Base-by-base conservation (phyloP, 2,113 vertebrate genomes). In the Sula dactylatra region DNA sequence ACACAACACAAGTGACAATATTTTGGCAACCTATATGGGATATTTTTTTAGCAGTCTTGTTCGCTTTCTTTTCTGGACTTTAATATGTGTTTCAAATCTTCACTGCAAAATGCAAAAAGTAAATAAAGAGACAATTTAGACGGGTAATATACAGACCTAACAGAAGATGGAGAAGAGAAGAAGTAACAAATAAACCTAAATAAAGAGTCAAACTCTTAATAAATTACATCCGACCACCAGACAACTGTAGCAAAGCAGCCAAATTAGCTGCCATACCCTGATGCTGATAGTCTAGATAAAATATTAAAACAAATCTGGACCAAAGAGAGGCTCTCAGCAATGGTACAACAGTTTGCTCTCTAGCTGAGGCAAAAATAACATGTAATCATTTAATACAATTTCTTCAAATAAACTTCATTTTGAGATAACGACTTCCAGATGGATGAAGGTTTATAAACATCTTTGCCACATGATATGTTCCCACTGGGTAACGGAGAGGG, bases 391-490 rank as follows among this genome's bases (percentile, higher is more conserved):
- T 96, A 92, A 94, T 96, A 90, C 81, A 47, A 91, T 93, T 95
- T 72, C 91, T 97, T 93, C 94, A 97, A 95, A 95, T 96, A 97
- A 97, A 96, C 94, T 96, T 86, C 44, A 78, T 88, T 97, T 95
- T 47, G 65, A 87, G 72, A 86, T 96, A 96, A 96, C 90, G 90
- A 58, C 79, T 95, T 97, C 96, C 93, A 97, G 88, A 96, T 92
- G 90, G 90, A 47, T 69, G 61, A 69, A 93, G 61, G 83, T 91
- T 96, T 95, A 94, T 89, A 97, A 96, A 95, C 89, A 93, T 82
- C 74, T 82, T 62, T 95, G 84, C 72, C 86, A 90, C 87, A 76
- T 81, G 71, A 69, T 83, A 79, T 2, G 18, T 93, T 97, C 83
- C 81, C 79, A 86, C 78, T 91, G 82, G 84, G 66, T 94, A 91